Conservation (phyloP, 2,113 vertebrate species). For the Amphiprion percula region DNA sequence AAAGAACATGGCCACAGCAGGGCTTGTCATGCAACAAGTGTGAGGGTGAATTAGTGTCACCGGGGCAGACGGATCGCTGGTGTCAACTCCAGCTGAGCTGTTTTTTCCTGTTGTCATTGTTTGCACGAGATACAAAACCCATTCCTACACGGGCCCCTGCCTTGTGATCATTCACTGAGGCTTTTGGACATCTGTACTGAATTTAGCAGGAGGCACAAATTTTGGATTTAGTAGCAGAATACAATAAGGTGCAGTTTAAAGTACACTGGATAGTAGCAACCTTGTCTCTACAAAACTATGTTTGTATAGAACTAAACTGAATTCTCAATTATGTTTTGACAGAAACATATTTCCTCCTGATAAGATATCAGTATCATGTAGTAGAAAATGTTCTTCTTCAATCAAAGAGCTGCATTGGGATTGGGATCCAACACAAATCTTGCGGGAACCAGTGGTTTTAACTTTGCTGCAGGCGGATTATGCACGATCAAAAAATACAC, state of each 20-base stretch:
- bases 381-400: too few species aligned
- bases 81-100: constrained; percentile 14
- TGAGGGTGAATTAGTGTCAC: constrained; percentile 3
- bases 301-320: too few species aligned
- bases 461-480: too few species aligned
- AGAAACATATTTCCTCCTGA: too few species aligned
- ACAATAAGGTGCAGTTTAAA: background rate
- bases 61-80: constrained; percentile 21
- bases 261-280: background rate
- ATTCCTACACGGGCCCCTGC: background rate
- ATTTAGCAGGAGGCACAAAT: background rate
- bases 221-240: background rate
- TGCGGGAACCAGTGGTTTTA: too few species aligned
- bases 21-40: background rate
- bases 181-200: background rate
- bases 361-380: too few species aligned
- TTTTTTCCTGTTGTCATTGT: constrained; percentile 19
- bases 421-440: too few species aligned
- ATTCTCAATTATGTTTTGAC: too few species aligned
- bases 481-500: too few species aligned
- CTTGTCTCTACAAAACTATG: too few species aligned
- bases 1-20: constrained; percentile 16
- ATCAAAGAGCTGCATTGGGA: too few species aligned
- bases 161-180: background rate
- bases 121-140: background rate